Conservation (phyloP, 2,888 invertebrate genomes). For the Pristionchus mayeri region DNA sequence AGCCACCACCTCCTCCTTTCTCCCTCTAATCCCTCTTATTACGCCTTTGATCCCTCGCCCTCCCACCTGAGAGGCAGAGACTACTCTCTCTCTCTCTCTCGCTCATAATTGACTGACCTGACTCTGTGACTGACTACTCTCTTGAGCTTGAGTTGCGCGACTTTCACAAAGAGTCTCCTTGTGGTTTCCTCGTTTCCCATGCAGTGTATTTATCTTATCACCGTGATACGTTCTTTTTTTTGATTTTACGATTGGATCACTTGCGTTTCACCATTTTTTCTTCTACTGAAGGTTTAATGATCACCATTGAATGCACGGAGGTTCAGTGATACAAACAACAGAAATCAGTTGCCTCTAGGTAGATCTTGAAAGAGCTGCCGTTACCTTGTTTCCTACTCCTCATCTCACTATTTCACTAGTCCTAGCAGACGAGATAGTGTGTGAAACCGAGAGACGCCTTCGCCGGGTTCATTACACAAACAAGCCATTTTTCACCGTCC, state of each 20-base stretch:
- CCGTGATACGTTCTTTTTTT: no score
- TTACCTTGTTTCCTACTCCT: neutral
- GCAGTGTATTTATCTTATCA: no score
- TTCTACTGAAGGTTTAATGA: no score
- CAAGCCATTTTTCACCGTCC: constrained; percentile 4
- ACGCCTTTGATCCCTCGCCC: constrained; percentile 7
- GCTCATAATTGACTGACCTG: constrained; percentile 9
- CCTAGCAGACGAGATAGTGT: neutral
- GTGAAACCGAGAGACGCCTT: neutral
- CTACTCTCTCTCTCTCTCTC: no score
- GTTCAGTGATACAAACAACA: no score
- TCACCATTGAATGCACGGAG: no score
- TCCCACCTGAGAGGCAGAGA: neutral
- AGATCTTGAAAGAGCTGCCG: no score
- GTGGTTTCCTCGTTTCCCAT: no score
- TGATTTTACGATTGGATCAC: no score
- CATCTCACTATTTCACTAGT: neutral
- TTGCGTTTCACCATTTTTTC: no score
- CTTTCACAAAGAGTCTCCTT: neutral
- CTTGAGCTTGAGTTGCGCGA: neutral
- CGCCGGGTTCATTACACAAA: neutral
- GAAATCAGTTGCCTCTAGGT: no score
- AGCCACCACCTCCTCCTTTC: no score
- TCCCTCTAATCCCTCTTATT: constrained; percentile 24
- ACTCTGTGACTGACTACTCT: neutral